A percentile compares a stretch with the other conserved stretches of the same genome.
Evolutionary conservation across 2,888 invertebrate genomes (phyloP).

Genomic region (Cepaea hortensis): DNA sequence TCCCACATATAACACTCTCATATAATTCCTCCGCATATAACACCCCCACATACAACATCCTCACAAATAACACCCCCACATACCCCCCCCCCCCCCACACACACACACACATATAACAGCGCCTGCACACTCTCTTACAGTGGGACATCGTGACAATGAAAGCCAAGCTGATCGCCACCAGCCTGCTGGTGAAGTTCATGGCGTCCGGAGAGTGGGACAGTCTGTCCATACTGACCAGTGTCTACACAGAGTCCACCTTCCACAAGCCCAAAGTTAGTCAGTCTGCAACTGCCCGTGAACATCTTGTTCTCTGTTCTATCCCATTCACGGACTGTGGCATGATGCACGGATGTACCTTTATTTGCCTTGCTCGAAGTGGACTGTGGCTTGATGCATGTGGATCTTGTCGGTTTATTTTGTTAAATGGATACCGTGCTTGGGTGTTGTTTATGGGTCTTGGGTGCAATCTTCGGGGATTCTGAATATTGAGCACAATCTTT

Average conservation of each 20-base stretch:
- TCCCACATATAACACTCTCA: too few species aligned
- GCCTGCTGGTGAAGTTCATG: constrained; percentile 65
- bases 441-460: too few species aligned
- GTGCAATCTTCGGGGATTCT: too few species aligned
- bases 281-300: too few species aligned
- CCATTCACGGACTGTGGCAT: not conserved
- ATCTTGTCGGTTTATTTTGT: not conserved
- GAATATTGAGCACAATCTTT: too few species aligned
- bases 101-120: too few species aligned
- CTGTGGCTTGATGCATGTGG: not conserved
- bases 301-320: not conserved
- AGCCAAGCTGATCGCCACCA: constrained; percentile 67
- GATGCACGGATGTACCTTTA: not conserved
- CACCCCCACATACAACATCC: too few species aligned
- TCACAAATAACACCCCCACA: too few species aligned
- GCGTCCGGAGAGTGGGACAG: constrained; percentile 74
- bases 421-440: too few species aligned
- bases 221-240: constrained; percentile 72
- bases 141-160: constrained; percentile 74
- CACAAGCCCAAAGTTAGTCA: constrained; percentile 63
- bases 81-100: too few species aligned
- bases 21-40: too few species aligned
- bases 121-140: constrained; percentile 54
- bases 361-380: not conserved
- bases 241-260: constrained; percentile 72